Conservation (phyloP, 2,797 vertebrate species). For the Cuculus canorus region DNA sequence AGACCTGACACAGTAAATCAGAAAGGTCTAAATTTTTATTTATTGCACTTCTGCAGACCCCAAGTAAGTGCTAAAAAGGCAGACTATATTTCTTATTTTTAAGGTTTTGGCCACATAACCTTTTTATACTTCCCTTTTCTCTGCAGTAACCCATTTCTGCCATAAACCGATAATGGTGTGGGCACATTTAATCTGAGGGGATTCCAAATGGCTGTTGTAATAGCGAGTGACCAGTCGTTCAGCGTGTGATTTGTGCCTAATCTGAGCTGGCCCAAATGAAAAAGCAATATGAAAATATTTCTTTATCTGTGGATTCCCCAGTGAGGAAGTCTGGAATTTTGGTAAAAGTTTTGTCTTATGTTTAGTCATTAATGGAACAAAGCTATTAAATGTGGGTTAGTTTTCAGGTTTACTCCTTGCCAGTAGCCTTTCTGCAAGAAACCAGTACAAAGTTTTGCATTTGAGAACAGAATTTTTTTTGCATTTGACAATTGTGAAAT, state of each 20-base stretch:
- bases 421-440: neutral
- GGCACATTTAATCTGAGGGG: neutral
- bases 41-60: neutral
- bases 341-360: neutral
- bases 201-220: neutral
- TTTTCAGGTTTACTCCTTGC: neutral
- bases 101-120: neutral
- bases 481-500: neutral
- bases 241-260: constrained; percentile 21
- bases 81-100: neutral
- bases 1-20: neutral
- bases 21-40: neutral
- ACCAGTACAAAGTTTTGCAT: neutral
- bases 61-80: neutral
- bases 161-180: neutral
- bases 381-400: neutral
- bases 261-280: neutral
- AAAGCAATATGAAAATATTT: neutral
- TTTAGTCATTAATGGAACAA: neutral
- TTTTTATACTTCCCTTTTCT: neutral
- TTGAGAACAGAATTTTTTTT: neutral
- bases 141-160: neutral
- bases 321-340: constrained; percentile 30
- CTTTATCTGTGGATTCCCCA: neutral
- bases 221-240: neutral